A percentile compares a stretch with the other conserved stretches of the same genome.
These are phyloP conservation scores for Zootermopsis nevadensis DNA, from an alignment of 2,888 invertebrate genomes.

Conservation along the genomic window DNA sequence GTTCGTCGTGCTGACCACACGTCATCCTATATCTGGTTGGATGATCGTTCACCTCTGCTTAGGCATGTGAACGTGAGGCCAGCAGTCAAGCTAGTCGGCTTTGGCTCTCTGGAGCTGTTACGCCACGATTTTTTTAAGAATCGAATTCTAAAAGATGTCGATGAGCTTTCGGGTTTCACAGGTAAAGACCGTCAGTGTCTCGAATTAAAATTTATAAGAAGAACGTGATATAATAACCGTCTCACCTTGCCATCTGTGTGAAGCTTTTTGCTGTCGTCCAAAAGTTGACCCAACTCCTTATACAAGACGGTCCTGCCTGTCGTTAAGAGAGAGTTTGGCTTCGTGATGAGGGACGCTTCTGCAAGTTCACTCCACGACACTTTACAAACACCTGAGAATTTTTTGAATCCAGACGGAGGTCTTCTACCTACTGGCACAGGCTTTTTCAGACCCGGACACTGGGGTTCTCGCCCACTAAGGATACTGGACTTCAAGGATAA, in stretches of 20 bases:
- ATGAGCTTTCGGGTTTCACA: too few relatives aligned
- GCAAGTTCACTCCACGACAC: conserved; percentile 26
- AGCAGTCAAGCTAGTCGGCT: too few relatives aligned
- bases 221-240: background rate
- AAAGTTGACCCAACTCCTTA: conserved; percentile 20
- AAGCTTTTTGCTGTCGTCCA: background rate
- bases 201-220: background rate
- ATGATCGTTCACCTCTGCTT: too few relatives aligned
- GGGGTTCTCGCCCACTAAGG: background rate
- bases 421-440: background rate
- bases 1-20: too few relatives aligned
- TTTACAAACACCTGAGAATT: background rate
- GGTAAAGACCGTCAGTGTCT: too few relatives aligned
- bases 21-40: too few relatives aligned
- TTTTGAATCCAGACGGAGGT: background rate
- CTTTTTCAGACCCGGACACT: background rate
- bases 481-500: background rate
- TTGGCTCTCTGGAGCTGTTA: too few relatives aligned
- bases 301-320: conserved; percentile 3
- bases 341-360: background rate
- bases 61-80: too few relatives aligned
- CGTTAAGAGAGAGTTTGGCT: background rate
- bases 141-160: too few relatives aligned
- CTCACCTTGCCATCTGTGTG: background rate
- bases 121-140: too few relatives aligned